Conservation (phyloP, 2,797 vertebrate species). For the Halcyon leucocephala region DNA sequence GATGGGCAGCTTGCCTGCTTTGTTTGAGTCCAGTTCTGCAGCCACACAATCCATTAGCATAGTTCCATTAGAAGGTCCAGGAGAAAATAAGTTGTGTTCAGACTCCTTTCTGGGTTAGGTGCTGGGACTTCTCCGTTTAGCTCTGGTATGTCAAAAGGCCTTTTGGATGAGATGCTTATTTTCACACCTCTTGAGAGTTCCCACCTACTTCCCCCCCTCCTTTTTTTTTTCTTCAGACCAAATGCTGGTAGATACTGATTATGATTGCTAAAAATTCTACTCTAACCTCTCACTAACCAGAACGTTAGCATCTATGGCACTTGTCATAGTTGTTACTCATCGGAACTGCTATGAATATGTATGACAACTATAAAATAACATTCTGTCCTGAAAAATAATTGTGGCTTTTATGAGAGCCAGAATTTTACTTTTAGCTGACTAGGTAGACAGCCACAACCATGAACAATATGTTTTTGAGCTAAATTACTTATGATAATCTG, state of each 20-base stretch:
- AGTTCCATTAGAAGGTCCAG: neutral
- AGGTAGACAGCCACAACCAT: neutral
- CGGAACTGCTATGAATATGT: neutral
- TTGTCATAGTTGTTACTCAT: neutral
- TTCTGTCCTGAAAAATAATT: neutral
- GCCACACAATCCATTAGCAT: neutral
- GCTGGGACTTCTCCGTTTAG: neutral
- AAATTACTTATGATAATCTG: neutral
- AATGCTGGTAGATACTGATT: neutral
- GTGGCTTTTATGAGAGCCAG: neutral
- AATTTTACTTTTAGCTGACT: neutral
- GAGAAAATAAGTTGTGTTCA: neutral
- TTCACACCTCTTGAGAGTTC: neutral
- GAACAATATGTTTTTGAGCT: neutral
- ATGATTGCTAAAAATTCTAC: neutral
- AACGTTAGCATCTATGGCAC: neutral
- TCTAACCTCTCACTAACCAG: neutral
- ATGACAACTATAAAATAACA: neutral
- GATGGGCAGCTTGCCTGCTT: neutral
- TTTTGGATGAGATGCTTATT: neutral
- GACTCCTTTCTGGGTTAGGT: neutral
- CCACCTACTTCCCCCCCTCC: neutral
- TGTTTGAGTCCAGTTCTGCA: neutral
- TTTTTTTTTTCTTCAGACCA: neutral
- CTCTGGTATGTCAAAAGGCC: neutral